A percentile compares a stretch with the other conserved stretches of the same genome.
These are phyloP conservation scores for Trypoxylus dichotomus DNA, from an alignment of 1,140 invertebrate species.

Conservation along the genomic window DNA sequence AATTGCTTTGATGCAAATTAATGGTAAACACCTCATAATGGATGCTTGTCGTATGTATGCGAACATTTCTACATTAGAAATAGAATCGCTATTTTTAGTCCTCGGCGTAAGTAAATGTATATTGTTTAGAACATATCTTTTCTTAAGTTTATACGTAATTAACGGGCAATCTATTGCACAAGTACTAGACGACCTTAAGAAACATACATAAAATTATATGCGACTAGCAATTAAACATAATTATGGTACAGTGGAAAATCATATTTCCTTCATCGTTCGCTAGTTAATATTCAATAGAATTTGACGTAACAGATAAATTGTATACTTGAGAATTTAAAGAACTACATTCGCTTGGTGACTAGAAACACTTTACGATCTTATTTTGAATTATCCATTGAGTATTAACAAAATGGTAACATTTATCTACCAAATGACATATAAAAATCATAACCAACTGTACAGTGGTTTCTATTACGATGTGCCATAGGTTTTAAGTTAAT, in stretches of 20 bases:
- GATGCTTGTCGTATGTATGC: neutral
- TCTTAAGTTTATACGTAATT: neutral
- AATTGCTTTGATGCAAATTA: neutral
- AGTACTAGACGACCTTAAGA: neutral
- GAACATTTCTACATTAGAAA: neutral
- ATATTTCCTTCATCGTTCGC: neutral
- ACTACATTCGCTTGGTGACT: neutral
- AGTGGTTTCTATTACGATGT: no score
- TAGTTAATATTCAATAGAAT: neutral
- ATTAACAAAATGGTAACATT: neutral
- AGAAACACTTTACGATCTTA: neutral
- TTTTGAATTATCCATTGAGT: neutral
- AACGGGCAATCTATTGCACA: constrained; percentile 3
- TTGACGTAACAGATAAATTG: neutral
- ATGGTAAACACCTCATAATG: neutral
- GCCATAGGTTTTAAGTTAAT: no score
- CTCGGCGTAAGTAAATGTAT: neutral
- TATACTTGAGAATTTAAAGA: neutral
- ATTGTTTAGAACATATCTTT: neutral
- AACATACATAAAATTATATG: neutral
- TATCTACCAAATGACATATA: neutral
- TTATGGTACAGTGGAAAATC: neutral
- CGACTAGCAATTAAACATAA: neutral
- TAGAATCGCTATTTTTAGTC: neutral
- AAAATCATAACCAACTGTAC: no score